A percentile compares a stretch with the other conserved stretches of the same genome.
Evolutionary conservation across 1,140 invertebrate species (phyloP).

Genomic region (Drosophila rufa): DNA sequence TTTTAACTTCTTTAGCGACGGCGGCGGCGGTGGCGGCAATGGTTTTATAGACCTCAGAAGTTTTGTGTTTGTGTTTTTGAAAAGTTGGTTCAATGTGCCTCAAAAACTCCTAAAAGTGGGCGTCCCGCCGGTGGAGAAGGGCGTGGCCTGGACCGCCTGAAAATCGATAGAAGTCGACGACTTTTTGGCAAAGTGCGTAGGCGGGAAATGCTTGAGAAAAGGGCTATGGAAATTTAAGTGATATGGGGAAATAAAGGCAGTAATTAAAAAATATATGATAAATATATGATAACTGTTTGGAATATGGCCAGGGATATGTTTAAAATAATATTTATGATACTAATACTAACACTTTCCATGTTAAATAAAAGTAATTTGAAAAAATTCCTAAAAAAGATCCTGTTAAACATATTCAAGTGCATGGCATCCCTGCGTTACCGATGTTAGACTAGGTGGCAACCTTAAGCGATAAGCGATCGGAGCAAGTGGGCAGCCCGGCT

Average conservation of each 20-base stretch:
- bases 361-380: too few species aligned
- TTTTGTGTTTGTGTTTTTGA: constrained; percentile 78
- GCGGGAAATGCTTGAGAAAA: background rate
- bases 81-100: constrained; percentile 55
- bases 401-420: too few species aligned
- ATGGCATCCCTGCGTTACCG: too few species aligned
- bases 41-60: constrained; percentile 71
- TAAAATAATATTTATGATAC: too few species aligned
- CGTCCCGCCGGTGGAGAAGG: background rate
- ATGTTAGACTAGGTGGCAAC: too few species aligned
- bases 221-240: background rate
- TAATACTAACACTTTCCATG: too few species aligned
- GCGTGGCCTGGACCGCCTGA: constrained; percentile 2
- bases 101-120: constrained; percentile 28
- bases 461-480: too few species aligned
- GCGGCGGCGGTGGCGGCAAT: constrained; percentile 31
- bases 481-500: too few species aligned
- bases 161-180: constrained; percentile 49
- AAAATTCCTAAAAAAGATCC: too few species aligned
- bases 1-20: constrained; percentile 66
- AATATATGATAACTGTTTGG: too few species aligned
- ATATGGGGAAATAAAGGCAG: background rate
- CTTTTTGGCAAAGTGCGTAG: constrained; percentile 31
- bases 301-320: too few species aligned
- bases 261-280: background rate